Conservation (phyloP, 1,140 invertebrate species). For the Orchesella cincta region DNA sequence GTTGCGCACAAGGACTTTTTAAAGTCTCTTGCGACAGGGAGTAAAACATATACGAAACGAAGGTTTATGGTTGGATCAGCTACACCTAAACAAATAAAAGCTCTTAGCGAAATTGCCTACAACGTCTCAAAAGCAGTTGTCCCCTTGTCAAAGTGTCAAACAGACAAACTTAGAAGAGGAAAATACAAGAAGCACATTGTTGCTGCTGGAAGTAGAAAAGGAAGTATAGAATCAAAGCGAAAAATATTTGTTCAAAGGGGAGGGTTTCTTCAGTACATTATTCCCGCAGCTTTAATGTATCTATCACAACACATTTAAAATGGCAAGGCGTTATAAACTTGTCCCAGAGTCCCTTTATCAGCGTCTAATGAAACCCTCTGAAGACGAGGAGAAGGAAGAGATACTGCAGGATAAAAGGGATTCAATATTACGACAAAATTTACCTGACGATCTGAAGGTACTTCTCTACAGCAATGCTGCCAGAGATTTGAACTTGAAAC, state of each 20-base stretch:
- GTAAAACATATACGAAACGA: not conserved
- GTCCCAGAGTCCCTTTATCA: not conserved
- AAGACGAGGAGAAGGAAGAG: not conserved
- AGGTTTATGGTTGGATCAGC: not conserved
- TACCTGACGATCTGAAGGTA: not conserved
- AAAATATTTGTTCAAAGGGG: not conserved
- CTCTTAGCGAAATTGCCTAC: not conserved
- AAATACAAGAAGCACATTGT: not conserved
- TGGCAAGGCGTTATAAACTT: not conserved
- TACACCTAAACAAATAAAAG: not conserved
- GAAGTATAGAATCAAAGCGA: not conserved
- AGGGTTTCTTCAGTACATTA: not conserved
- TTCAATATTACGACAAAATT: not conserved
- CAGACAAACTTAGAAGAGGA: not conserved
- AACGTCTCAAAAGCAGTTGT: not conserved
- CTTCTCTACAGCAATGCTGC: not conserved
- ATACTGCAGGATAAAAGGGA: not conserved
- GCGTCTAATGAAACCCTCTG: not conserved
- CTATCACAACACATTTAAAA: not conserved
- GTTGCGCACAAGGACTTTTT: not conserved
- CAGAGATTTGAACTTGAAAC: not conserved
- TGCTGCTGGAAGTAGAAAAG: not conserved
- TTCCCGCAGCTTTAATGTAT: not conserved
- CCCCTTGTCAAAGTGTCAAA: not conserved
- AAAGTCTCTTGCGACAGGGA: not conserved